These are phyloP conservation scores for Psophia crepitans DNA, from an alignment of 2,113 vertebrate genomes.

Conservation along the genomic window DNA sequence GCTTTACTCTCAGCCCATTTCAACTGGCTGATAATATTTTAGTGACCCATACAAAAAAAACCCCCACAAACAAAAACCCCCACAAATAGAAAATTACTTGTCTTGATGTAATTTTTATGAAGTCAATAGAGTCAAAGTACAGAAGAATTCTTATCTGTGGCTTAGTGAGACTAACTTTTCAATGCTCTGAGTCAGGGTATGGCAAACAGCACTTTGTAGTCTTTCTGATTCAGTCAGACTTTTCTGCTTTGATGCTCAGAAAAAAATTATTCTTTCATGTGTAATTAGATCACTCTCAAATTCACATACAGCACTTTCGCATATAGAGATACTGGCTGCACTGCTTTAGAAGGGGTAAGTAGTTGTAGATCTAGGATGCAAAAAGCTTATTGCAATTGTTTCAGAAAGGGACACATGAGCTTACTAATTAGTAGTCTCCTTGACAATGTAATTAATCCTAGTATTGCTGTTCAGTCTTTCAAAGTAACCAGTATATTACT, in stretches of 20 bases:
- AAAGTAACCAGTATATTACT: neutral
- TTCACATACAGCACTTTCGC: neutral
- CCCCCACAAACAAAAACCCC: no score
- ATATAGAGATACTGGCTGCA: neutral
- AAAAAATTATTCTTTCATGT: neutral
- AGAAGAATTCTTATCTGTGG: neutral
- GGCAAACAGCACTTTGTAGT: neutral
- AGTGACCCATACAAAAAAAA: neutral
- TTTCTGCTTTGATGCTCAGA: neutral
- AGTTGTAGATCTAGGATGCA: neutral
- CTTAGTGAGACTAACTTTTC: neutral
- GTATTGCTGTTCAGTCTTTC: neutral
- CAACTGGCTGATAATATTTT: neutral
- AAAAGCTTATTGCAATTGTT: neutral
- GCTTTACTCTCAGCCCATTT: neutral
- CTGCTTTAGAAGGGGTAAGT: neutral
- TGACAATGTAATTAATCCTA: neutral
- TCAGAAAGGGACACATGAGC: neutral
- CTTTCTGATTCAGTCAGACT: neutral
- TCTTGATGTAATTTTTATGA: neutral
- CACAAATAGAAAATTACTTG: neutral
- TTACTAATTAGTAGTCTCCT: neutral
- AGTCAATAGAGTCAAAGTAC: neutral
- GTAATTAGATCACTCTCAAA: neutral
- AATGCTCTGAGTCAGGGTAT: neutral